Percentiles rank a stretch among this genome's conserved stretches.
phyloP scores from a whole-genome alignment of 2,113 vertebrate genomes.

The Speoplatyrhinus poulsoni region DNA sequence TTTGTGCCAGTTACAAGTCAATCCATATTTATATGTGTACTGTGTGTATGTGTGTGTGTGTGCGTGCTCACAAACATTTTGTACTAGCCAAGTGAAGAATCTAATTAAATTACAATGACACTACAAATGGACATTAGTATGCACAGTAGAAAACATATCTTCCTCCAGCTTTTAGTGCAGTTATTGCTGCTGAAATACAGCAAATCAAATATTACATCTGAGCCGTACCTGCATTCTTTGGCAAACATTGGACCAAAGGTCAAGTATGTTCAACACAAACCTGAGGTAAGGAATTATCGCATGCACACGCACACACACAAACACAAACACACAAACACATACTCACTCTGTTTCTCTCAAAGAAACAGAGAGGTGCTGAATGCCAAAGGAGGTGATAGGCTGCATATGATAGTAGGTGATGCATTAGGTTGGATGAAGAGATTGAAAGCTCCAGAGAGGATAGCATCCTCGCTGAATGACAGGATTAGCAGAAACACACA shows the following conservation, averaged over 20 bases:
- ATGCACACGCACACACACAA: too few relatives aligned
- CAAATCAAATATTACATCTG: conserved; percentile 55
- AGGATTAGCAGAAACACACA: conserved; percentile 30
- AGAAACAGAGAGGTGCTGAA: neutral
- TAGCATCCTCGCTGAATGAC: conserved; percentile 28
- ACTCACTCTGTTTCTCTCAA: neutral
- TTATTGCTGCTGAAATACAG: neutral
- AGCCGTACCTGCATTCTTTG: conserved; percentile 53
- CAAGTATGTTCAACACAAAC: conserved; percentile 35
- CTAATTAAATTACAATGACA: too few relatives aligned
- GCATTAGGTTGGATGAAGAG: too few relatives aligned
- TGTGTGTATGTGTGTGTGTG: neutral
- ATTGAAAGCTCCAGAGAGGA: conserved; percentile 16
- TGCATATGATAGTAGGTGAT: too few relatives aligned
- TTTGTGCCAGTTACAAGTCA: conserved; percentile 29
- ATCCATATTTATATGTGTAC: neutral
- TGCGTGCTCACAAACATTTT: neutral
- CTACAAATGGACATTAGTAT: too few relatives aligned
- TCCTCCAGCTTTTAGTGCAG: neutral
- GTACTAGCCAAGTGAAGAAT: neutral
- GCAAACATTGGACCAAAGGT: conserved; percentile 53
- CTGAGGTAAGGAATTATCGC: neutral
- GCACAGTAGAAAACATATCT: too few relatives aligned
- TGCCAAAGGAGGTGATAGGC: too few relatives aligned
- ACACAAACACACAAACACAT: too few relatives aligned